These are phyloP conservation scores for Mungos mungo DNA, from an alignment of 2,113 vertebrate genomes.

Conservation along the genomic window DNA sequence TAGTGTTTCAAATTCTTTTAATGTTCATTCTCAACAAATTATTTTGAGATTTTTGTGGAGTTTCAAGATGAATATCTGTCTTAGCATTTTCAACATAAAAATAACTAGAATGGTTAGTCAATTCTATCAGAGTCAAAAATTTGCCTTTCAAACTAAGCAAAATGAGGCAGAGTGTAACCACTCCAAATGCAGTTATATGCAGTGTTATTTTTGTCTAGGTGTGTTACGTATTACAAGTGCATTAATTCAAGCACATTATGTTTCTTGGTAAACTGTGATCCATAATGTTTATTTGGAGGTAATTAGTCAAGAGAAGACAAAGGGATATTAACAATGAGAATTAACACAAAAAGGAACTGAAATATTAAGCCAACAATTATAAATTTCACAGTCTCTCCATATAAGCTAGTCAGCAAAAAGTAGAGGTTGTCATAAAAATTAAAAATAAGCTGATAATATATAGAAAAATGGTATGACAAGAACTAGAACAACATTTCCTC, in stretches of 20 bases:
- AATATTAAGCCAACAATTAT: background rate
- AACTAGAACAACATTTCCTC: background rate
- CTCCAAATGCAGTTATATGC: background rate
- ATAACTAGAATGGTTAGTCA: background rate
- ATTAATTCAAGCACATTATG: background rate
- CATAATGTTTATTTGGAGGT: constrained; percentile 22
- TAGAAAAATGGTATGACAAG: background rate
- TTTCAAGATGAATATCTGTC: background rate
- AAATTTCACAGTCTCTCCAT: background rate
- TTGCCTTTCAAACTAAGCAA: constrained; percentile 29
- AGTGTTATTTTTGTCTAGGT: background rate
- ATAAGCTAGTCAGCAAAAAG: background rate
- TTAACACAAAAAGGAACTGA: background rate
- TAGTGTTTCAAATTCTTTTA: background rate
- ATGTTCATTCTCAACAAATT: background rate
- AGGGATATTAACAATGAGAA: background rate
- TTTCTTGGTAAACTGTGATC: constrained; percentile 14
- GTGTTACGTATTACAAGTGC: background rate
- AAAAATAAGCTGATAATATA: constrained; percentile 13
- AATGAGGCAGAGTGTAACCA: background rate
- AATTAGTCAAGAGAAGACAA: background rate
- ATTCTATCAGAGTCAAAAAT: constrained; percentile 3
- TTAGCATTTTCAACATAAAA: constrained; percentile 19
- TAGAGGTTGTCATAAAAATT: background rate
- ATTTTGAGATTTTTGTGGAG: background rate